These are phyloP conservation scores for Zaprionus obscuricornis DNA, from an alignment of 2,888 invertebrate species.

Conservation along the genomic window DNA sequence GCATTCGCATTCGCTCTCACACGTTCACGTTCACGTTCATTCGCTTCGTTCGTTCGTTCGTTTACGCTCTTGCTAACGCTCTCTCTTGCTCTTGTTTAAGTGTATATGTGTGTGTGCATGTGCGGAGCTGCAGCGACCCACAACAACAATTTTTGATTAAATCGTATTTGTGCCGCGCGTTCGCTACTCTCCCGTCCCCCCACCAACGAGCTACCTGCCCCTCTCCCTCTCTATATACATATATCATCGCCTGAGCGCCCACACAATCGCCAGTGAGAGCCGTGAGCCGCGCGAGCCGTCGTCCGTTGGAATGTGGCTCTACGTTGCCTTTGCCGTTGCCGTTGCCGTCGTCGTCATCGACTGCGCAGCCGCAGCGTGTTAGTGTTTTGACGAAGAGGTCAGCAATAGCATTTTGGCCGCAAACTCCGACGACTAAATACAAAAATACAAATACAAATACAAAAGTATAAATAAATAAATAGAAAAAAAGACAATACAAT, in stretches of 20 bases:
- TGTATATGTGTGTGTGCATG: conserved; percentile 22
- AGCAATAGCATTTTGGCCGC: conserved; percentile 47
- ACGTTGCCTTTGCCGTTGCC: too few species aligned
- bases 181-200: conserved; percentile 29
- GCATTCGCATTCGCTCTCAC: conserved; percentile 29
- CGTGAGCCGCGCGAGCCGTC: conserved; percentile 24
- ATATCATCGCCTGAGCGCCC: conserved; percentile 45
- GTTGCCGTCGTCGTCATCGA: conserved; percentile 46
- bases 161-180: conserved; percentile 63
- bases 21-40: conserved; percentile 15
- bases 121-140: conserved; percentile 36
- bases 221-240: conserved; percentile 7
- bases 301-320: conserved; percentile 65
- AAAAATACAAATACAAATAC: conserved; percentile 1
- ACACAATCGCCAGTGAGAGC: conserved; percentile 53
- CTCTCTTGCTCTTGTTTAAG: conserved; percentile 12
- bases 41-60: conserved; percentile 19
- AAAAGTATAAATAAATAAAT: conserved; percentile 23
- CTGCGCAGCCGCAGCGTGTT: conserved; percentile 73
- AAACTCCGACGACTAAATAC: conserved; percentile 23
- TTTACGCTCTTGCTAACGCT: conserved; percentile 20
- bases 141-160: conserved; percentile 63
- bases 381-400: conserved; percentile 69
- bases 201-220: conserved; percentile 2
- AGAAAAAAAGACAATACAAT: conserved; percentile 43